Conservation (phyloP, 2,888 invertebrate species). For the Allophyes oxyacanthae region DNA sequence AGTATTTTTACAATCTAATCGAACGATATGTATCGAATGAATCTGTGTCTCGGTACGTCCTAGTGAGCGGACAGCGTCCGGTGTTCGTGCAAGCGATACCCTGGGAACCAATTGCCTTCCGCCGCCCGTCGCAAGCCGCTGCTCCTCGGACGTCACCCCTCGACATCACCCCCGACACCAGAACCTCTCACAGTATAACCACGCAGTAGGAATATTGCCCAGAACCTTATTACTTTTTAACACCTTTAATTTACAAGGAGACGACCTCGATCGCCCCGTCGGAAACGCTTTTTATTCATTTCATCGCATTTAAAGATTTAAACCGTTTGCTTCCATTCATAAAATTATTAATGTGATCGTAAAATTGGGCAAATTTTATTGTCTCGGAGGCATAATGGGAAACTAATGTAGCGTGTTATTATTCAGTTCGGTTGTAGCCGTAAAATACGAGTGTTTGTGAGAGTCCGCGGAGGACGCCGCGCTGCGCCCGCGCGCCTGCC, state of each 20-base stretch:
- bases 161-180: slow-evolving; percentile 65
- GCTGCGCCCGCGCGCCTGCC: slow-evolving; percentile 47
- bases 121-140: slow-evolving; percentile 60
- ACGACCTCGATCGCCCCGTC: slow-evolving; percentile 79
- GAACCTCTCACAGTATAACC: slow-evolving; percentile 62
- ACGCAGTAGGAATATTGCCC: slow-evolving; percentile 58
- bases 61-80: slow-evolving; percentile 77
- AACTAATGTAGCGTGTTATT: slow-evolving; percentile 90
- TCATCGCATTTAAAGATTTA: slow-evolving; percentile 82
- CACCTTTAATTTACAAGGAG: slow-evolving; percentile 73
- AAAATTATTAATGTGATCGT: slow-evolving; percentile 89
- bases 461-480: slow-evolving; percentile 67
- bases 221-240: slow-evolving; percentile 73
- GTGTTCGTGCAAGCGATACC: slow-evolving; percentile 85
- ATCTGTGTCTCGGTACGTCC: slow-evolving; percentile 43
- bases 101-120: slow-evolving; percentile 85
- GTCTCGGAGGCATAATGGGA: slow-evolving; percentile 89
- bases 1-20: slow-evolving; percentile 51
- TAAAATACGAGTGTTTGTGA: slow-evolving; percentile 86
- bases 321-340: slow-evolving; percentile 88
- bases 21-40: slow-evolving; percentile 43
- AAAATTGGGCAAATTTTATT: slow-evolving; percentile 90
- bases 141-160: slow-evolving; percentile 57
- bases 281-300: slow-evolving; percentile 81
- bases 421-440: slow-evolving; percentile 88